Evolutionary conservation across 2,113 vertebrate species (phyloP).

Genomic region (Maccullochella peelii): DNA sequence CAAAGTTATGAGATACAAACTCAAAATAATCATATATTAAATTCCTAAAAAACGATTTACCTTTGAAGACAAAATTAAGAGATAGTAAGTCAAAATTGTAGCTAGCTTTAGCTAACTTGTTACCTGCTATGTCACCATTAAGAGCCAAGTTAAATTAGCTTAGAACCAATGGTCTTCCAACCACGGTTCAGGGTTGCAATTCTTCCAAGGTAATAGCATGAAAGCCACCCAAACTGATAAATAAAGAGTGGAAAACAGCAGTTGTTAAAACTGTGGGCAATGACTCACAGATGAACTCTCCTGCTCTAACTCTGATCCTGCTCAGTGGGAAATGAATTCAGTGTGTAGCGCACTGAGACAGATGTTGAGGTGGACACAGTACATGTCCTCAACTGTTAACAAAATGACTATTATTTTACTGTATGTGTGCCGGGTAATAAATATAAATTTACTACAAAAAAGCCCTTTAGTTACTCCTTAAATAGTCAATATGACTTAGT

Average conservation of each 20-base stretch:
- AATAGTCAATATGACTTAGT: background rate
- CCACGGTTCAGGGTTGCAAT: background rate
- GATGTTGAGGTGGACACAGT: background rate
- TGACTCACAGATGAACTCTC: background rate
- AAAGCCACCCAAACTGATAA: background rate
- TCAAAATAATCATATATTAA: background rate
- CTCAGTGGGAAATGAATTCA: background rate
- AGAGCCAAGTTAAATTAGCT: background rate
- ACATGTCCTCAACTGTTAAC: background rate
- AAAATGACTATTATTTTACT: background rate
- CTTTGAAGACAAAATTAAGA: background rate
- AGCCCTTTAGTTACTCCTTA: background rate
- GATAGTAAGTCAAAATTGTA: background rate
- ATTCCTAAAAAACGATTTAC: background rate
- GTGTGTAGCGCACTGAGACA: background rate
- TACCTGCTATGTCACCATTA: background rate
- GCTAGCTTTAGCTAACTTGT: background rate
- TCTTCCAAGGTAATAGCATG: background rate
- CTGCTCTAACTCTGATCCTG: background rate
- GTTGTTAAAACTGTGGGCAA: background rate
- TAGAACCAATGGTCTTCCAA: background rate
- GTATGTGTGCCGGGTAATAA: background rate
- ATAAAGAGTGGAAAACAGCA: background rate
- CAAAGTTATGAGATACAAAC: too few relatives aligned
- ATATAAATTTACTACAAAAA: too few relatives aligned